Evolutionary conservation across 2,888 invertebrate species (phyloP).

Genomic region (Oligia latruncula): DNA sequence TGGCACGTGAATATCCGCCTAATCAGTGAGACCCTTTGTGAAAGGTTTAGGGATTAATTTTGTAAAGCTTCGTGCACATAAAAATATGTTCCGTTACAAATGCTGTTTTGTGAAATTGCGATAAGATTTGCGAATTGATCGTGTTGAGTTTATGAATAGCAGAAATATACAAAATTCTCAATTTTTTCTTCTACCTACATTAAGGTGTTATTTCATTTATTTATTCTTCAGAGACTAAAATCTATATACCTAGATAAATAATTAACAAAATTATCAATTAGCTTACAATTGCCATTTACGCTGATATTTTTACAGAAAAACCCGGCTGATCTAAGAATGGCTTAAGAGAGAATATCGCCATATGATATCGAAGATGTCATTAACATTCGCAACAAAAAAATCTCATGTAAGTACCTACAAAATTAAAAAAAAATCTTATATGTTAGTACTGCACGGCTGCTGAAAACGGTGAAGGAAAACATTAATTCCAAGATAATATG

Average conservation of each 20-base stretch:
- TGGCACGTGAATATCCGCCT: conserved; percentile 14
- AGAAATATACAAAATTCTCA: background rate
- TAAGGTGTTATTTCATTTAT: background rate
- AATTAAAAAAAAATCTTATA: too few species aligned
- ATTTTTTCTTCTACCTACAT: too few species aligned
- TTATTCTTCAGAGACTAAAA: background rate
- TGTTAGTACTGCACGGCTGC: too few species aligned
- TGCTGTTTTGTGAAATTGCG: background rate
- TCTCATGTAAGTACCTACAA: background rate
- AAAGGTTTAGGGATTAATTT: background rate
- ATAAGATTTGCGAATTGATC: background rate
- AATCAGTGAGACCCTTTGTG: conserved; percentile 10
- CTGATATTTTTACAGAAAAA: background rate
- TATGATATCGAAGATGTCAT: background rate
- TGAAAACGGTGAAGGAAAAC: too few species aligned
- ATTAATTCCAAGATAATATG: too few species aligned
- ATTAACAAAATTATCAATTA: background rate
- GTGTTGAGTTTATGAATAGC: background rate
- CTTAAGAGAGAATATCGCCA: background rate
- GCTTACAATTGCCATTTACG: background rate
- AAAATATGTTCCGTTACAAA: background rate
- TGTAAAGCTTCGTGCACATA: background rate
- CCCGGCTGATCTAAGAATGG: background rate
- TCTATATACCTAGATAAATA: background rate
- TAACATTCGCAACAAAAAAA: background rate